Base-by-base conservation (phyloP, 2,113 vertebrate species). In the Mirza zaza region DNA sequence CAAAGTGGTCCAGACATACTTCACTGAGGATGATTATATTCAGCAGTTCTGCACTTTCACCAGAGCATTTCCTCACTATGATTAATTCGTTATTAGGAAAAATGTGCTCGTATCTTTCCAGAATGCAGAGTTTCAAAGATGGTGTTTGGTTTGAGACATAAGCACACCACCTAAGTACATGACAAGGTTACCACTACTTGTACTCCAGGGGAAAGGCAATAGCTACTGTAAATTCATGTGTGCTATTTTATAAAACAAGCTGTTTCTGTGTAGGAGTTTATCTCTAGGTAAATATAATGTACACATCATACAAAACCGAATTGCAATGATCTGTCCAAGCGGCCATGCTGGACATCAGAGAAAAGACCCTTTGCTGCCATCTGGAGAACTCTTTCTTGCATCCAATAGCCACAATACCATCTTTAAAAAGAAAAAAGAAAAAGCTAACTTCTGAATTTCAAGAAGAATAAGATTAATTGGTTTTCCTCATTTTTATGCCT, bases 61-160 rank as follows among this genome's bases (percentile, higher is more conserved):
- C 94, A 5, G 36, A n/a, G 55, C 48, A 15, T 52, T 21, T 55
- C 87, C 42, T 63, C 36, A 63, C 68, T 77, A 32, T 15, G 32
- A 55, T 14, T 61, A 27, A 39, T 80, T 61, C 36, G 8, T 76
- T 81, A 39, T 2, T 50, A 36, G 34, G 55, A 87, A 61, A 93
- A 82, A 48, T 11, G n/a, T 6, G 36, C 65, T 81, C 52, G 0
- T 89, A 90, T 91, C 89, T 98, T 96, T 96, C 94, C 71, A 92
- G 68, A 96, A 42, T 45, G 67, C 95, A 96, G 36, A 71, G 87
- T 97, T 95, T 96, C 91, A 97, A 91, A 84, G 87, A 73, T 29
- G 32, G 48, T 20, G 59, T 91, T 91, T 94, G 77, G 83, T 97
- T 92, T 91, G 76, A 96, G 81, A 96, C 52, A 48, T 8, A 55